Evolutionary conservation across 1,140 invertebrate genomes (phyloP).

Genomic region (Amyelois transitella): DNA sequence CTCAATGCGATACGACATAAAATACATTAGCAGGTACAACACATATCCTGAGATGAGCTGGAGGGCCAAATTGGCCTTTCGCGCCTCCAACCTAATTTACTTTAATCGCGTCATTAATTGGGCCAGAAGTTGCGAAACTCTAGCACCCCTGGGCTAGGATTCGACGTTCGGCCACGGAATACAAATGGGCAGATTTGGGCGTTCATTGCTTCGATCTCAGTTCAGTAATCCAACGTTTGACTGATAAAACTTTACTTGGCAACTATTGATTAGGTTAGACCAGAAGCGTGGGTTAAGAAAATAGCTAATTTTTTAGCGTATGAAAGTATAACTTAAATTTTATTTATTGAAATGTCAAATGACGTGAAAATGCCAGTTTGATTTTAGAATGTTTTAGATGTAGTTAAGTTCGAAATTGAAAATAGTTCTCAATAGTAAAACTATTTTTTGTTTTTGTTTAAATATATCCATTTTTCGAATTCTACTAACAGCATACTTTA

Average conservation of each 20-base stretch:
- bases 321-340: no score
- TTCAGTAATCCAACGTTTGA: not conserved
- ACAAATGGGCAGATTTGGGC: slow-evolving; percentile 50
- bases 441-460: no score
- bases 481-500: no score
- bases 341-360: no score
- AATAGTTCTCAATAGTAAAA: no score
- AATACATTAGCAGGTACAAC: slow-evolving; percentile 15
- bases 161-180: slow-evolving; percentile 30
- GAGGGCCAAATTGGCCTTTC: slow-evolving; percentile 36
- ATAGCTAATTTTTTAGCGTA: no score
- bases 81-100: slow-evolving; percentile 54
- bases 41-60: slow-evolving; percentile 16
- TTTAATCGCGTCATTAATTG: slow-evolving; percentile 66
- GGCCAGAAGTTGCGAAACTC: slow-evolving; percentile 51
- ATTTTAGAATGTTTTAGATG: no score
- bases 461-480: no score
- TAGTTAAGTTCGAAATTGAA: no score
- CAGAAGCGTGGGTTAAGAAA: no score
- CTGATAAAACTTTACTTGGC: not conserved
- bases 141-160: slow-evolving; percentile 38
- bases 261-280: no score
- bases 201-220: not conserved
- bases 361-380: no score
- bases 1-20: not conserved